Evolutionary conservation across 2,113 vertebrate species (phyloP).

Genomic region (Lepus europaeus): DNA sequence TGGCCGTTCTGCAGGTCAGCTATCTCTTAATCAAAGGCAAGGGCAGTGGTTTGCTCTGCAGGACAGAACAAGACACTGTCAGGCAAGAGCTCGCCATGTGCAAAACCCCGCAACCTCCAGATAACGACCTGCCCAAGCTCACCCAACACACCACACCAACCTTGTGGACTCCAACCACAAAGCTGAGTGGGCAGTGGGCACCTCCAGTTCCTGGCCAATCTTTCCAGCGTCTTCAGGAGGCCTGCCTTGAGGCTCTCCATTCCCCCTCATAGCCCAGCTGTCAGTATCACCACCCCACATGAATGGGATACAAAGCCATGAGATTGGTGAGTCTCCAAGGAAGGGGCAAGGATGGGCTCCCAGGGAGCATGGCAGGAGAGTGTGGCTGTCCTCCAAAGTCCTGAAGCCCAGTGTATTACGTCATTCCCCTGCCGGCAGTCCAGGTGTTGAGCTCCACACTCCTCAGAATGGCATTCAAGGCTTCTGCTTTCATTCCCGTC

Average conservation of each 20-base stretch:
- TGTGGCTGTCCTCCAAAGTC: background rate
- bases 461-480: background rate
- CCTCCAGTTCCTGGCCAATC: background rate
- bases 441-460: background rate
- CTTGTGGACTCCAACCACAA: too few relatives aligned
- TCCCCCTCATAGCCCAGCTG: background rate
- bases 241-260: background rate
- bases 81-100: rapidly evolving
- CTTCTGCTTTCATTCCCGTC: background rate
- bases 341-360: background rate
- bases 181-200: too few relatives aligned
- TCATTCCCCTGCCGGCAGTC: background rate
- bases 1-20: rapidly evolving
- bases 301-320: background rate
- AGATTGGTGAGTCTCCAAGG: background rate
- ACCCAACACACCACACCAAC: rapidly evolving
- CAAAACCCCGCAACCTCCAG: background rate
- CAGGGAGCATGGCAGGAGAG: background rate
- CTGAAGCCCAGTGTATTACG: rapidly evolving
- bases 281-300: rapidly evolving
- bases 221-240: background rate
- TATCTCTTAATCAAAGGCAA: background rate
- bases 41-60: background rate
- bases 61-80: background rate
- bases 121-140: rapidly evolving